Evolutionary conservation across 2,113 vertebrate genomes (phyloP).

Genomic region (Notothenia coriiceps): DNA sequence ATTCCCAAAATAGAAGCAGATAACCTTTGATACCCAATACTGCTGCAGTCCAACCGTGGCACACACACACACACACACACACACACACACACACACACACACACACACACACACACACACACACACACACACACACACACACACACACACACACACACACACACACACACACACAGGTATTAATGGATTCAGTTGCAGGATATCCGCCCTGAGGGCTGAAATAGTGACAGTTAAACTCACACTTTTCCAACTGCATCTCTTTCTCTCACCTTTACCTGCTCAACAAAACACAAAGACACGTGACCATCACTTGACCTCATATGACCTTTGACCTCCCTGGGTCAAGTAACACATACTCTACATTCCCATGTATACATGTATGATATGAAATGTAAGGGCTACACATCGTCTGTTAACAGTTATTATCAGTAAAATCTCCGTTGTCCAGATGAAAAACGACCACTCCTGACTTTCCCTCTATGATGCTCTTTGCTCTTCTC

Average conservation of each 20-base stretch:
- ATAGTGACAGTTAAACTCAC: constrained; percentile 35
- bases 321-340: neutral
- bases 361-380: too few species aligned
- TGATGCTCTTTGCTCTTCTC: neutral
- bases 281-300: neutral
- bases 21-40: constrained; percentile 65
- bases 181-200: constrained; percentile 20
- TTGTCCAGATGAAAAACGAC: neutral
- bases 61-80: neutral
- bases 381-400: too few species aligned
- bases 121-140: neutral
- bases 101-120: too few species aligned
- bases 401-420: too few species aligned
- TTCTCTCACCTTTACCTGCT: neutral
- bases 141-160: constrained; percentile 14
- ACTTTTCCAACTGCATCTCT: neutral
- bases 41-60: neutral
- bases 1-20: constrained; percentile 51
- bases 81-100: neutral
- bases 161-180: constrained; percentile 20
- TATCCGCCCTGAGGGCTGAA: constrained; percentile 61
- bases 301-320: neutral
- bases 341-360: too few species aligned
- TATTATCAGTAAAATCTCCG: neutral
- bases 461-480: neutral